phyloP scores from a whole-genome alignment of 2,797 vertebrate genomes.

The Bradypodion pumilum region DNA sequence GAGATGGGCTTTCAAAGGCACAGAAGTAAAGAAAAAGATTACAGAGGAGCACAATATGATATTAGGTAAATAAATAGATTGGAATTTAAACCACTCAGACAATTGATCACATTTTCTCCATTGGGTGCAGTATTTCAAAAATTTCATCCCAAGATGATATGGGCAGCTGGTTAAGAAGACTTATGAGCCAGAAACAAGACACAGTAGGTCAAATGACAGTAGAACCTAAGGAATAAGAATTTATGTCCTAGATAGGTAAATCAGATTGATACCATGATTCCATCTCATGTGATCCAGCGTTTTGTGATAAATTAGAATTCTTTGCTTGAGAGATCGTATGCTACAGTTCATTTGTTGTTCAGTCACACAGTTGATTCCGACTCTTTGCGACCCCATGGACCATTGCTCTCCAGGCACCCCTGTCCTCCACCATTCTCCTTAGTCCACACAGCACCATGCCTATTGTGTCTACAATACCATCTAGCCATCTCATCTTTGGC shows the following conservation, averaged over 20 bases:
- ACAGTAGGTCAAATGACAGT: not conserved
- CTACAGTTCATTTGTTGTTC: no score
- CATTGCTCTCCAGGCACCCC: no score
- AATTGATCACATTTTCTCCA: not conserved
- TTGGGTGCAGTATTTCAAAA: not conserved
- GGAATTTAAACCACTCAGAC: not conserved
- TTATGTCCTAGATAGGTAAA: not conserved
- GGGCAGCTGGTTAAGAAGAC: not conserved
- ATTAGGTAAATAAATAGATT: not conserved
- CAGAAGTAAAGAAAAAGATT: conserved; percentile 2
- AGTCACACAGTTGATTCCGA: no score
- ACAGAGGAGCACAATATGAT: not conserved
- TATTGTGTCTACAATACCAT: no score
- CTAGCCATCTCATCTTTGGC: no score
- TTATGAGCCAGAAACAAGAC: not conserved
- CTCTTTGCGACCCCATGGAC: no score
- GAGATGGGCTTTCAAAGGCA: not conserved
- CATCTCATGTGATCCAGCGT: no score
- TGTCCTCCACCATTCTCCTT: no score
- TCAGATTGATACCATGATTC: no score
- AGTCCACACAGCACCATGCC: no score
- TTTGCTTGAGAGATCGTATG: no score
- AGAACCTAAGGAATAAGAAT: not conserved
- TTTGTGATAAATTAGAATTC: no score
- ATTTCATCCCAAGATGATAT: not conserved